Evolutionary conservation across 2,888 invertebrate genomes (phyloP).

Genomic region (Clepsis dumicolana): DNA sequence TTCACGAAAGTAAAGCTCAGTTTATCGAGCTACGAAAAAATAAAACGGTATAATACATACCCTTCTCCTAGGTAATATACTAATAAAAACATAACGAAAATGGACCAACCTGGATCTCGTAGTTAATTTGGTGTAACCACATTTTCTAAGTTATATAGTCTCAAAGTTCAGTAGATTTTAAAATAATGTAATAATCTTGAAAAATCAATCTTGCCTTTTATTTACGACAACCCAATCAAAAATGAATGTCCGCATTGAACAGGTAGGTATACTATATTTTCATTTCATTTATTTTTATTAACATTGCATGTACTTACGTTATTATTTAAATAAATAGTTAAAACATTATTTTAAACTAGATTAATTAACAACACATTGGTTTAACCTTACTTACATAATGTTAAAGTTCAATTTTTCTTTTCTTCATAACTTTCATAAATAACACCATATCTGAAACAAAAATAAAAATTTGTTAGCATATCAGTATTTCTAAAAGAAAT

Average conservation of each 20-base stretch:
- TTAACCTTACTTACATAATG: constrained; percentile 44
- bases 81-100: constrained; percentile 34
- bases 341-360: neutral
- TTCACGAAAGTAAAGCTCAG: too few relatives aligned
- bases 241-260: neutral
- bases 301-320: neutral
- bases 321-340: neutral
- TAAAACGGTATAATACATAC: too few relatives aligned
- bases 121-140: constrained; percentile 32
- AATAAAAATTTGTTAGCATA: constrained; percentile 29
- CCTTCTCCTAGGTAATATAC: too few relatives aligned
- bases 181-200: constrained; percentile 15
- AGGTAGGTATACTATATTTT: neutral
- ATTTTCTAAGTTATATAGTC: constrained; percentile 27
- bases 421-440: constrained; percentile 96
- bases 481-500: too few relatives aligned
- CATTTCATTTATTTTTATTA: constrained; percentile 11
- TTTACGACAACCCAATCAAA: neutral
- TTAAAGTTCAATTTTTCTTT: constrained; percentile 79
- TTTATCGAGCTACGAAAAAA: too few relatives aligned
- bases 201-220: neutral
- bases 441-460: constrained; percentile 93
- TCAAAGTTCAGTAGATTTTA: constrained; percentile 35
- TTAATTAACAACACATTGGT: neutral
- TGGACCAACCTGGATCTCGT: constrained; percentile 46